Evolutionary conservation across 2,888 invertebrate species (phyloP).

Genomic region (Philereme vetulata): DNA sequence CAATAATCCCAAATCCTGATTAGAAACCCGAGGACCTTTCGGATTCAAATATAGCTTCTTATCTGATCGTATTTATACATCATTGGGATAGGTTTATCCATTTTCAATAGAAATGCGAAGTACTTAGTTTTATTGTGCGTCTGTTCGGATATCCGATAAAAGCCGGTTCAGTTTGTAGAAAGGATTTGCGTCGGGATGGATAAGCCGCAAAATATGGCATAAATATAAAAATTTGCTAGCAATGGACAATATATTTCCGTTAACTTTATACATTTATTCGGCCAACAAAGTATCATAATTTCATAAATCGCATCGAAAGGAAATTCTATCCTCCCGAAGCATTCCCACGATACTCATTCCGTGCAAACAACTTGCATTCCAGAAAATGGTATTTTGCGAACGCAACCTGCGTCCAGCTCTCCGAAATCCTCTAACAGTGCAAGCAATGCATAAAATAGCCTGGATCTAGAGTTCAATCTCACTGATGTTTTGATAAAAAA

Average conservation of each 20-base stretch:
- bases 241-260: slow-evolving; percentile 10
- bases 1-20: slow-evolving; percentile 52
- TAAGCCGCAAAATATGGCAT: not conserved
- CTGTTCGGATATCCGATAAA: slow-evolving; percentile 4
- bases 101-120: slow-evolving; percentile 43
- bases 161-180: not conserved
- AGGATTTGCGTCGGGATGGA: slow-evolving; percentile 6
- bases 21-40: slow-evolving; percentile 45
- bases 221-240: slow-evolving; percentile 3
- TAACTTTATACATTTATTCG: slow-evolving; percentile 17
- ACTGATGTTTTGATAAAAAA: slow-evolving; percentile 58
- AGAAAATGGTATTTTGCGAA: slow-evolving; percentile 30
- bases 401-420: slow-evolving; percentile 21
- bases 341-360: slow-evolving; percentile 14
- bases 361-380: slow-evolving; percentile 22
- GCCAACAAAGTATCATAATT: slow-evolving; percentile 7
- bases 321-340: slow-evolving; percentile 11
- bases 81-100: slow-evolving; percentile 47
- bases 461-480: slow-evolving; percentile 46
- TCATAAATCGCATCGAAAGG: slow-evolving; percentile 13
- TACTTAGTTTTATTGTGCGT: slow-evolving; percentile 15
- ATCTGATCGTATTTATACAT: slow-evolving; percentile 49
- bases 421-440: slow-evolving; percentile 23
- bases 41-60: slow-evolving; percentile 44
- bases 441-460: slow-evolving; percentile 30